These are phyloP conservation scores for Meiosimyza platycephala DNA, from an alignment of 2,888 invertebrate genomes.

Conservation along the genomic window DNA sequence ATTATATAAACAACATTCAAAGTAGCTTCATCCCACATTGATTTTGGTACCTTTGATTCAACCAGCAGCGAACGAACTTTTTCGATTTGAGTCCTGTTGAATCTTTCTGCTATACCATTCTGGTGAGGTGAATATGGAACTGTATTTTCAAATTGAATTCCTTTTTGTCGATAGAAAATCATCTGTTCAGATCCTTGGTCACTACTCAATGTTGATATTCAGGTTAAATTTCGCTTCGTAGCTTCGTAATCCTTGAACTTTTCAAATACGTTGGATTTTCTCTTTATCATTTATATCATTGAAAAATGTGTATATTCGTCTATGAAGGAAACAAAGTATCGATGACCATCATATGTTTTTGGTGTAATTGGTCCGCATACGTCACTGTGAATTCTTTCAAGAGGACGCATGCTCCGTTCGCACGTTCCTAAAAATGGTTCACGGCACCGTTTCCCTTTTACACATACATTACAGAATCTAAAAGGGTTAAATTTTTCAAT, in stretches of 20 bases:
- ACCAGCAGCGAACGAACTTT: conserved; percentile 23
- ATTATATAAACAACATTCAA: conserved; percentile 8
- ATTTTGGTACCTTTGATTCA: neutral
- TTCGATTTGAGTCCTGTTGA: conserved; percentile 16
- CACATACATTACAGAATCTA: too few species aligned
- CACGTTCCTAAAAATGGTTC: too few species aligned
- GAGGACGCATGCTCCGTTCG: too few species aligned
- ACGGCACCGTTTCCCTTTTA: too few species aligned
- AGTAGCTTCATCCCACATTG: conserved; percentile 26
- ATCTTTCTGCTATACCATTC: conserved; percentile 19
- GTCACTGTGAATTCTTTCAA: too few species aligned
- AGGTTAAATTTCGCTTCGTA: conserved; percentile 6
- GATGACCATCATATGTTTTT: conserved; percentile 14
- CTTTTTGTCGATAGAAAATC: neutral
- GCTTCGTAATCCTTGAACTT: conserved; percentile 10
- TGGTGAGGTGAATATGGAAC: conserved; percentile 21
- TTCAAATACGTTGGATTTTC: conserved; percentile 17
- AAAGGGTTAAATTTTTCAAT: too few species aligned
- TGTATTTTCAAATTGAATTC: conserved; percentile 24
- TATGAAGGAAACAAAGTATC: conserved; percentile 13
- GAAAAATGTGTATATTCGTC: conserved; percentile 25
- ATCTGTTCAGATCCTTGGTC: conserved; percentile 25
- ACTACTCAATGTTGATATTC: conserved; percentile 26
- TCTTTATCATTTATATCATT: conserved; percentile 10
- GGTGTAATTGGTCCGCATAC: conserved; percentile 19